Evolutionary conservation across 2,888 invertebrate species (phyloP).

Genomic region (Spialia ferax): DNA sequence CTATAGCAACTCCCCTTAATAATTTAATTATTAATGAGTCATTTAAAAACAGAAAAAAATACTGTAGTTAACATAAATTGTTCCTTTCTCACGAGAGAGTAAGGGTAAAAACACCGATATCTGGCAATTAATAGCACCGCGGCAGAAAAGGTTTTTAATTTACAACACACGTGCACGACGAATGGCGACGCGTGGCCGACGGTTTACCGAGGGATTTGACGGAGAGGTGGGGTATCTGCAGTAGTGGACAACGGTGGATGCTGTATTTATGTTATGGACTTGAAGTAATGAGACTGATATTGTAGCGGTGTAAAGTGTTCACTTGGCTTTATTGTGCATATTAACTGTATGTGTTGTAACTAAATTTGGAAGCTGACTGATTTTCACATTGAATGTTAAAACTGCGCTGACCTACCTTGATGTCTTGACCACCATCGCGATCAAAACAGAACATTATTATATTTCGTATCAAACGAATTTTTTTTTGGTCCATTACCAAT

Average conservation of each 20-base stretch:
- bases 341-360: too few relatives aligned
- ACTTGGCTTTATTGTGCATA: too few relatives aligned
- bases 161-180: conserved; percentile 76
- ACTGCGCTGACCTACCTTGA: too few relatives aligned
- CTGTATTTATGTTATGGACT: conserved; percentile 9
- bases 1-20: too few relatives aligned
- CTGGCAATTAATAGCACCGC: conserved; percentile 74
- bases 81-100: conserved; percentile 64
- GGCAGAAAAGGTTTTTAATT: conserved; percentile 78
- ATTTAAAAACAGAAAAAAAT: too few relatives aligned
- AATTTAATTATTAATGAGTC: too few relatives aligned
- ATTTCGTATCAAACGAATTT: too few relatives aligned
- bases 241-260: not conserved
- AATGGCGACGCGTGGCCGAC: conserved; percentile 72
- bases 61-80: conserved; percentile 28
- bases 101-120: conserved; percentile 56
- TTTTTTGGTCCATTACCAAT: too few relatives aligned
- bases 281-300: conserved; percentile 16
- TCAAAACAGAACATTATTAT: too few relatives aligned
- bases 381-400: too few relatives aligned
- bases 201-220: conserved; percentile 44
- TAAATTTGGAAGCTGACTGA: too few relatives aligned
- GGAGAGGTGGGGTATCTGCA: conserved; percentile 33
- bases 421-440: too few relatives aligned
- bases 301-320: not conserved